phyloP scores from a whole-genome alignment of 1,140 invertebrate genomes.

The Eupristina koningsbergeri region DNA sequence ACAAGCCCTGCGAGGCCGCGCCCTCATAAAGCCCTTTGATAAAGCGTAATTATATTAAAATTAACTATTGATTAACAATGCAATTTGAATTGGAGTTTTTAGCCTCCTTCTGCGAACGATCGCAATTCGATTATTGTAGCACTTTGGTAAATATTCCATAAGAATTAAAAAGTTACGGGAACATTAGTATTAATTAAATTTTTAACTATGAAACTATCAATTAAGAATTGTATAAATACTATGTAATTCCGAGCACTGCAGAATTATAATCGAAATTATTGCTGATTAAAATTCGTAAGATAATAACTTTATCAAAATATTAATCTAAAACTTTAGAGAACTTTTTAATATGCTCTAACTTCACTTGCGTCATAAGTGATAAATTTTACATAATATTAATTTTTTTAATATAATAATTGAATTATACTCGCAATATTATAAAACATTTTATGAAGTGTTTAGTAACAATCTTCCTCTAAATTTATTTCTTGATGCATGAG shows the following conservation, averaged over 20 bases:
- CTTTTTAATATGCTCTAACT: not conserved
- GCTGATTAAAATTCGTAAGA: not conserved
- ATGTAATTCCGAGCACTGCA: not conserved
- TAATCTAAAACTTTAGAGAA: not conserved
- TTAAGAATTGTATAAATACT: not conserved
- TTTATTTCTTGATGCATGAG: too few species aligned
- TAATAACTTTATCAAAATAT: not conserved
- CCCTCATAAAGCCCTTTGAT: not conserved
- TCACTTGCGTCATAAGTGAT: not conserved
- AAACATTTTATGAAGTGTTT: not conserved
- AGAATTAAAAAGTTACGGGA: not conserved
- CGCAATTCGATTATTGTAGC: not conserved
- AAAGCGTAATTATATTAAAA: not conserved
- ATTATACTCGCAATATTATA: too few species aligned
- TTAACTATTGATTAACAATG: not conserved
- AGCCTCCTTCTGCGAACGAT: not conserved
- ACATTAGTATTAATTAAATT: not conserved
- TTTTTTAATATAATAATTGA: too few species aligned
- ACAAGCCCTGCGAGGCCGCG: too few species aligned
- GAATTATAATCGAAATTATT: not conserved
- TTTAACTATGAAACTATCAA: not conserved
- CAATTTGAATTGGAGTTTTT: not conserved
- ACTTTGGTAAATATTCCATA: not conserved
- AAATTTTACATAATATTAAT: too few species aligned
- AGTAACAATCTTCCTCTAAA: too few species aligned